phyloP scores from a whole-genome alignment of 2,888 invertebrate species.

The Agonopterix alstromeriana region DNA sequence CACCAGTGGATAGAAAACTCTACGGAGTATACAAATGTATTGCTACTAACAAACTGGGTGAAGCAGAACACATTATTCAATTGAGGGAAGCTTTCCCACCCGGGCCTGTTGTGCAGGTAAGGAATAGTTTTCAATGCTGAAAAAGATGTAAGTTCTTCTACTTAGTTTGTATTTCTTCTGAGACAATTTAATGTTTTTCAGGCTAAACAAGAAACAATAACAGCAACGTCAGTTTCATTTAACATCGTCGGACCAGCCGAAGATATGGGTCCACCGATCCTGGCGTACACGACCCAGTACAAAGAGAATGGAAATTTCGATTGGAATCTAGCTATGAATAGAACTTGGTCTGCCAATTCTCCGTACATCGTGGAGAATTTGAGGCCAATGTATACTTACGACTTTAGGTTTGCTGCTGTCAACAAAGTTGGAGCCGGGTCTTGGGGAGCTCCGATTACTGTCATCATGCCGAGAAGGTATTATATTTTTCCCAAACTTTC shows the following conservation, averaged over 20 bases:
- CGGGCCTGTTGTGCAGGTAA: slow-evolving; percentile 74
- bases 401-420: slow-evolving; percentile 89
- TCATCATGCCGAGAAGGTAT: slow-evolving; percentile 84
- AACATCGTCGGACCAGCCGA: slow-evolving; percentile 84
- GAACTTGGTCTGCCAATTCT: slow-evolving; percentile 88
- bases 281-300: slow-evolving; percentile 85
- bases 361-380: slow-evolving; percentile 89
- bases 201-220: slow-evolving; percentile 81
- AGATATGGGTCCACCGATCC: slow-evolving; percentile 85
- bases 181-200: slow-evolving; percentile 36
- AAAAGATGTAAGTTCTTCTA: background rate
- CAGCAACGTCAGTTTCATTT: slow-evolving; percentile 91
- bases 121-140: slow-evolving; percentile 3
- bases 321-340: slow-evolving; percentile 83
- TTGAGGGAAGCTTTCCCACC: slow-evolving; percentile 86
- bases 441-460: slow-evolving; percentile 80
- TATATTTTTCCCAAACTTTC: slow-evolving; percentile 1
- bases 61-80: slow-evolving; percentile 80
- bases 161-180: background rate
- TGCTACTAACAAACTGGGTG: slow-evolving; percentile 86
- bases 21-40: slow-evolving; percentile 89
- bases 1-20: slow-evolving; percentile 79
- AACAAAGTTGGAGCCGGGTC: slow-evolving; percentile 89
- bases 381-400: slow-evolving; percentile 85
- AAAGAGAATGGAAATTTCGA: slow-evolving; percentile 80